A percentile compares a stretch with the other conserved stretches of the same genome.
Evolutionary conservation across 1,140 invertebrate genomes (phyloP).

Genomic region (Zaprionus ornatus): DNA sequence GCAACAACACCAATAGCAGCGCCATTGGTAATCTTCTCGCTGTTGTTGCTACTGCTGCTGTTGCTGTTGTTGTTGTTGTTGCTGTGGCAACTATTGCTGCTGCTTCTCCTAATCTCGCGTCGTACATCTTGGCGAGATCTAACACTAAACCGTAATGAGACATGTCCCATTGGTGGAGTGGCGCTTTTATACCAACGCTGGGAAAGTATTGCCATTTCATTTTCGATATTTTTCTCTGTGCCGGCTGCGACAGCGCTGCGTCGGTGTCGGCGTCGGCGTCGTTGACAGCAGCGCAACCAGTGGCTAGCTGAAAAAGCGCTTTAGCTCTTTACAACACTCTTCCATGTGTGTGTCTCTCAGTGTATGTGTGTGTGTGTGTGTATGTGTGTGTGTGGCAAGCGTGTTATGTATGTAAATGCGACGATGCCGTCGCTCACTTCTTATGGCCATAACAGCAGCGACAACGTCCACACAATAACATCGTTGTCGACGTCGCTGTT

Average conservation of each 20-base stretch:
- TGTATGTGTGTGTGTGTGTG: constrained; percentile 1
- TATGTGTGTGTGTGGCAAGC: constrained; percentile 47
- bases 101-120: constrained; percentile 70
- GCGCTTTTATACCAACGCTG: constrained; percentile 82
- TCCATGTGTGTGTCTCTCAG: constrained; percentile 1
- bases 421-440: constrained; percentile 38
- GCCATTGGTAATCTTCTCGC: background rate
- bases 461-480: constrained; percentile 14
- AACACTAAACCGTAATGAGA: constrained; percentile 83
- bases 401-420: constrained; percentile 74
- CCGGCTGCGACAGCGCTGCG: constrained; percentile 19
- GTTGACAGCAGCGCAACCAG: constrained; percentile 28
- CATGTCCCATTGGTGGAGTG: constrained; percentile 80
- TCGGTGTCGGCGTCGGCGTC: constrained; percentile 3
- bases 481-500: background rate
- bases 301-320: constrained; percentile 34
- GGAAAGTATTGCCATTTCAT: constrained; percentile 83
- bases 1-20: constrained; percentile 30
- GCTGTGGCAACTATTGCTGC: constrained; percentile 9
- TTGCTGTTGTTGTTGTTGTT: constrained; percentile 1
- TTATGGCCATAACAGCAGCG: constrained; percentile 30
- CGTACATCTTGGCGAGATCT: constrained; percentile 83
- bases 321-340: constrained; percentile 16
- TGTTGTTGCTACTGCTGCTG: background rate
- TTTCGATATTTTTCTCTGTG: constrained; percentile 74